Conservation (phyloP, 2,113 vertebrate genomes). For the Corythaeola cristata region DNA sequence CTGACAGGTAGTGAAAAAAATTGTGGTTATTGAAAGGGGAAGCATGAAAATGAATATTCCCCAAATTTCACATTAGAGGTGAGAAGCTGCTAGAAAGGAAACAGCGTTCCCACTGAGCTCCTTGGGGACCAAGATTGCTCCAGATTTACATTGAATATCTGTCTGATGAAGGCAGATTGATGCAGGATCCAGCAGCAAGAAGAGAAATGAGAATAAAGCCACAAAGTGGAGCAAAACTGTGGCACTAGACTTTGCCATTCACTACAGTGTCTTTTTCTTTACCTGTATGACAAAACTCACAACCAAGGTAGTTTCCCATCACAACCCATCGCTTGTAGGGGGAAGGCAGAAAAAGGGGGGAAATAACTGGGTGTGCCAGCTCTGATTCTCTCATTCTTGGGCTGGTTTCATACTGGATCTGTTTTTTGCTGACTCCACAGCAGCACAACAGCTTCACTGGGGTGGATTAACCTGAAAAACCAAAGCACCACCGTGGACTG, state of each 20-base stretch:
- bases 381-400: neutral
- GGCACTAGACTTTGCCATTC: neutral
- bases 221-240: neutral
- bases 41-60: slow-evolving; percentile 14
- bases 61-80: neutral
- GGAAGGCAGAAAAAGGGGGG: neutral
- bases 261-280: neutral
- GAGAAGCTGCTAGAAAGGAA: slow-evolving; percentile 8
- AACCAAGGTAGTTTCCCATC: neutral
- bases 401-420: neutral
- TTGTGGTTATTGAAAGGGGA: neutral
- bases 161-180: neutral
- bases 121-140: neutral
- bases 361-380: neutral
- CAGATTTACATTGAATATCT: neutral
- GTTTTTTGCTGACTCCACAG: neutral
- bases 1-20: slow-evolving; percentile 20
- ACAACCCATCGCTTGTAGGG: neutral
- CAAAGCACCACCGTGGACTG: neutral
- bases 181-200: neutral
- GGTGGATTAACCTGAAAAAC: neutral
- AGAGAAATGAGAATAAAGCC: neutral
- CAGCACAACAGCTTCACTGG: neutral
- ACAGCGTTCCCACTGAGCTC: neutral
- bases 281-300: neutral